These are phyloP conservation scores for Eilema sororculum DNA, from an alignment of 2,888 invertebrate species.

Conservation along the genomic window DNA sequence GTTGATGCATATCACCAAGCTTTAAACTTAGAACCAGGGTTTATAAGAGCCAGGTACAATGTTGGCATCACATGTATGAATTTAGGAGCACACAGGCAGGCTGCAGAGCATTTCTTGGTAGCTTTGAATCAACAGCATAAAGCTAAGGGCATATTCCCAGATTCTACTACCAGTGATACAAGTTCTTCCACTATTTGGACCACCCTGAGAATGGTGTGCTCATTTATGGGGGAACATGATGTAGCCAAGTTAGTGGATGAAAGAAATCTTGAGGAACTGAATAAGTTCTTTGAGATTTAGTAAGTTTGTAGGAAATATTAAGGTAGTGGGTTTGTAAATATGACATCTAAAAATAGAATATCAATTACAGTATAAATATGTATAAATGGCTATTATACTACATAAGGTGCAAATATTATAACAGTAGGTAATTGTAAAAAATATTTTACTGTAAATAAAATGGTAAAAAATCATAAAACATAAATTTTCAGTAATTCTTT, in stretches of 20 bases:
- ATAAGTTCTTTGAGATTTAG: constrained; percentile 82
- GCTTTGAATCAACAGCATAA: constrained; percentile 96
- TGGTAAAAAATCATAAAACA: neutral
- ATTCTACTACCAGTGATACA: constrained; percentile 80
- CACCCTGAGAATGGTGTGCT: constrained; percentile 95
- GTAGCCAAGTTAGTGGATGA: constrained; percentile 88
- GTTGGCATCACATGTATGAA: constrained; percentile 99
- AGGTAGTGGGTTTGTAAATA: constrained; percentile 27
- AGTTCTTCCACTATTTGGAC: constrained; percentile 97
- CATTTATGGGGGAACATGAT: constrained; percentile 91
- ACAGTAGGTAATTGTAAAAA: neutral
- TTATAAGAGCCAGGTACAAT: constrained; percentile 98
- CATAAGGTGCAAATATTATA: neutral
- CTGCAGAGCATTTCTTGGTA: constrained; percentile 97
- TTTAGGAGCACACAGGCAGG: constrained; percentile 97
- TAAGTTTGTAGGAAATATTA: constrained; percentile 27
- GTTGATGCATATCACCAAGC: constrained; percentile 98
- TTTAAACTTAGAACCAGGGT: constrained; percentile 96
- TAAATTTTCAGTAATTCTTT: neutral
- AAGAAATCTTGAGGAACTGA: constrained; percentile 88
- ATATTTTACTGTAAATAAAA: neutral
- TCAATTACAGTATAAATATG: neutral
- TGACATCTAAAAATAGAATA: neutral
- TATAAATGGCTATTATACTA: neutral
- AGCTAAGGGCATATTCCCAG: constrained; percentile 75